Evolutionary conservation across 2,888 invertebrate genomes (phyloP).

Genomic region (Rhagophthalmus giganteus): DNA sequence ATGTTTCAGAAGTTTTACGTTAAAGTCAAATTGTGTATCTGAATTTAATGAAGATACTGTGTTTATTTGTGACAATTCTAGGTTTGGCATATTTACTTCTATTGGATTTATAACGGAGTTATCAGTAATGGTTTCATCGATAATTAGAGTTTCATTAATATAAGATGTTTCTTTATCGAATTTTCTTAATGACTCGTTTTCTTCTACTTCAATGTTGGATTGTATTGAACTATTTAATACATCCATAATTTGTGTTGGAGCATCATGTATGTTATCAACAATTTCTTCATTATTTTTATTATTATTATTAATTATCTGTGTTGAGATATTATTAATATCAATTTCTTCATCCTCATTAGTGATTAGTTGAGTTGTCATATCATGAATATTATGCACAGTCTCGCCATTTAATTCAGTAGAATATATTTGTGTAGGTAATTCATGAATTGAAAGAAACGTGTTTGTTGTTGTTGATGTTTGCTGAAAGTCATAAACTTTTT

Average conservation of each 20-base stretch:
- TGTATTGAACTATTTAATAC: too few species aligned
- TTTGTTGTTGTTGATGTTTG: neutral
- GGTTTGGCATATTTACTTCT: too few species aligned
- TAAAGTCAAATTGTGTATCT: too few species aligned
- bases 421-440: constrained; percentile 30
- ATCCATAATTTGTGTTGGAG: constrained; percentile 11
- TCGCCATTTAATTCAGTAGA: constrained; percentile 1
- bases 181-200: too few species aligned
- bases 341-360: constrained; percentile 1
- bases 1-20: too few species aligned
- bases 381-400: constrained; percentile 15
- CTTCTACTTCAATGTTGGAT: too few species aligned
- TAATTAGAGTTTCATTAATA: neutral
- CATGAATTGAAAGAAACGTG: neutral
- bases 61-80: too few species aligned
- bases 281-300: constrained; percentile 16
- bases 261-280: constrained; percentile 5
- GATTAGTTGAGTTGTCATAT: constrained; percentile 8
- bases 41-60: too few species aligned
- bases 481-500: neutral
- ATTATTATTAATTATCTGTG: neutral
- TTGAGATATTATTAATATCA: neutral
- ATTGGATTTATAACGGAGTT: constrained; percentile 7
- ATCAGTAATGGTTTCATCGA: constrained; percentile 9
- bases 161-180: neutral